A percentile compares a stretch with the other conserved stretches of the same genome.
Conservation (phyloP, 2,888 invertebrate genomes). For the Muschampia plurimacula region DNA sequence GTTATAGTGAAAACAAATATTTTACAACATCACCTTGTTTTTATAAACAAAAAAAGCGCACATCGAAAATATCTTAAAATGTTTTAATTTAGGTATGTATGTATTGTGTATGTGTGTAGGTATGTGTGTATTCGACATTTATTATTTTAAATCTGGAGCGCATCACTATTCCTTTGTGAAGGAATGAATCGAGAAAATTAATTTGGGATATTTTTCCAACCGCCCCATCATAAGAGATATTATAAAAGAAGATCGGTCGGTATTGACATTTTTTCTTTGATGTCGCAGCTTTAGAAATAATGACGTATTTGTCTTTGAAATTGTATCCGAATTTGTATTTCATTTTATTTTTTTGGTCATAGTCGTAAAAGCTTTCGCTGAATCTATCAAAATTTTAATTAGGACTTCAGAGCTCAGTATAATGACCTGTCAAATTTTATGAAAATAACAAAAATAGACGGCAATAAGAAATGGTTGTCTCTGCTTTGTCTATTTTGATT, state of each 20-base stretch:
- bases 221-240: conserved; percentile 58
- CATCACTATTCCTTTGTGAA: conserved; percentile 58
- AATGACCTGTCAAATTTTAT: conserved; percentile 37
- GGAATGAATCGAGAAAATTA: conserved; percentile 76
- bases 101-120: too few relatives aligned
- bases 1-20: too few relatives aligned
- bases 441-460: conserved; percentile 22
- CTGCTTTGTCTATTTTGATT: conserved; percentile 11
- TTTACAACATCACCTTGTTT: too few relatives aligned
- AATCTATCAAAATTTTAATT: conserved; percentile 37
- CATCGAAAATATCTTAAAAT: too few relatives aligned
- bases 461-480: conserved; percentile 11
- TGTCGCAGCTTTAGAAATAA: conserved; percentile 66
- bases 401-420: conserved; percentile 30
- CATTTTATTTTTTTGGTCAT: conserved; percentile 46
- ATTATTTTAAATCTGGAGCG: neutral
- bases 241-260: conserved; percentile 56
- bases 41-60: too few relatives aligned
- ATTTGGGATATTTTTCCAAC: conserved; percentile 68
- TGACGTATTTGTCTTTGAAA: conserved; percentile 77
- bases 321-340: conserved; percentile 57
- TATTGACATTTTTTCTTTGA: conserved; percentile 76
- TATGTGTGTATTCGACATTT: too few relatives aligned
- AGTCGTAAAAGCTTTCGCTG: conserved; percentile 28
- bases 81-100: too few relatives aligned